Evolutionary conservation across 2,888 invertebrate genomes (phyloP), one percentile per base, ranked within the genome.

Genomic region (Drosophila robusta): DNA sequence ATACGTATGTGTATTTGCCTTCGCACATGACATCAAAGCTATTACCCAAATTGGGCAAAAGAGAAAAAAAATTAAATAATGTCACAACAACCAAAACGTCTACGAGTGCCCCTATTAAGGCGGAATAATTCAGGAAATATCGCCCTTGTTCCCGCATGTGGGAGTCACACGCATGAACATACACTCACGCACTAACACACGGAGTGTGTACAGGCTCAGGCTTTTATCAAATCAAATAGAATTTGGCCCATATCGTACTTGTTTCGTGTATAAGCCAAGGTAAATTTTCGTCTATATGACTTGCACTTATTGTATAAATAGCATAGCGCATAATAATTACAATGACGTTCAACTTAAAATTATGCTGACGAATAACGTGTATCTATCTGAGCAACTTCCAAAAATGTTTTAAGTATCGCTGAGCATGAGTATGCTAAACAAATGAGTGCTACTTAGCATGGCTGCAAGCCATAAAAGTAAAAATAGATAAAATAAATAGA

Each of bases 161-260:
- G 18, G 11, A 41, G 12, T 16, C 36, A 18, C 14, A 26, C n/a
- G 39, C 50, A 56, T 14, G 34, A 18, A 45, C 22, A 22, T 22
- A 3, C 22, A 22, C 26, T 8, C 7, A 26, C 34, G 56, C 12
- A 38, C 16, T 18, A 2, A 12, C 6, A 41, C 4, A 52, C 24
- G 34, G 4, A 18, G 18, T 45, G 34, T 22, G 26, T 45, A 22
- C 18, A 18, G 39, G 34, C 34, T 11, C 24, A 34, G 41, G 34
- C 41, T 26, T 32, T 75, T 61, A 72, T 54, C 56, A 57, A 75
- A 62, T 49, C 29, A 49, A 49, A 44, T 16, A 49, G 14, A 29
- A 49, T 36, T 63, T 26, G 41, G 26, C 18, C 16, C 34, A 47
- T 26, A 32, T 47, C 32, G n/a, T 26, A 34, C 18, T 26, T 36